Conservation (phyloP, 2,888 invertebrate genomes). For the Acronicta leporina region DNA sequence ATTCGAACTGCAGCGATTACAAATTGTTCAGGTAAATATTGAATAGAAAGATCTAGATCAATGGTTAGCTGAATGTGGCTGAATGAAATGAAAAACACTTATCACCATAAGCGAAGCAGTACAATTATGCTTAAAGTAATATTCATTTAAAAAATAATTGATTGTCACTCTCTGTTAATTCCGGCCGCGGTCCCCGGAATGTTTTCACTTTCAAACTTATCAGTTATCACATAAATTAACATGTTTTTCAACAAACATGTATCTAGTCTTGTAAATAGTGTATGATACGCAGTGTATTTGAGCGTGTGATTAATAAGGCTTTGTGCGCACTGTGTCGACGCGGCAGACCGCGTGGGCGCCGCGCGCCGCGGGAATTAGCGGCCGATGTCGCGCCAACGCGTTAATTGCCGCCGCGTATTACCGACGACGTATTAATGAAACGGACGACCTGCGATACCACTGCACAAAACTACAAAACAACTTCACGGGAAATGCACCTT, state of each 20-base stretch:
- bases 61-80: no score
- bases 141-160: conserved; percentile 39
- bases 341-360: conserved; percentile 48
- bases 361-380: conserved; percentile 46
- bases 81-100: no score
- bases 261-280: conserved; percentile 1
- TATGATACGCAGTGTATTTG: conserved; percentile 36
- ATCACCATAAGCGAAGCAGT: no score
- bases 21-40: conserved; percentile 27
- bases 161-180: conserved; percentile 16
- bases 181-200: conserved; percentile 11
- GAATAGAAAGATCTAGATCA: no score
- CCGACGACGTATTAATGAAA: conserved; percentile 60
- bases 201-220: conserved; percentile 49
- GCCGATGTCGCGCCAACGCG: conserved; percentile 46
- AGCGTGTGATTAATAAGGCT: conserved; percentile 51
- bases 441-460: conserved; percentile 14
- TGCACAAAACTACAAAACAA: neutral
- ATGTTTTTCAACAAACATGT: conserved; percentile 40
- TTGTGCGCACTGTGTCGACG: conserved; percentile 36
- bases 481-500: conserved; percentile 19
- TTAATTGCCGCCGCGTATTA: conserved; percentile 59
- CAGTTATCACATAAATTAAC: conserved; percentile 49
- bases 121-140: no score
- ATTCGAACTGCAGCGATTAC: no score